phyloP scores from a whole-genome alignment of 1,140 invertebrate species.

The Drosophila ficusphila region DNA sequence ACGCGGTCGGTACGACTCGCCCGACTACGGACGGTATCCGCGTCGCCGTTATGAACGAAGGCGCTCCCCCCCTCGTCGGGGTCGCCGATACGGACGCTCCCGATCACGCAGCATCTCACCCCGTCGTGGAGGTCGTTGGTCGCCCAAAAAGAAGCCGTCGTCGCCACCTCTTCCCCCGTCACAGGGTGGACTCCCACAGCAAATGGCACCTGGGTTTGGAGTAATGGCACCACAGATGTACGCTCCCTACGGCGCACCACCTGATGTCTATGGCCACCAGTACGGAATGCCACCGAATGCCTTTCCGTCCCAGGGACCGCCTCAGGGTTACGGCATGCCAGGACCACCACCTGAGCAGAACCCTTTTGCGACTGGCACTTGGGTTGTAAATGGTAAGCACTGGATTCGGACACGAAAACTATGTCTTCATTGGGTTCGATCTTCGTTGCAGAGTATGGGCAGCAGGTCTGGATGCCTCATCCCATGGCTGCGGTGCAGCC shows the following conservation, averaged over 20 bases:
- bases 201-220: constrained; percentile 40
- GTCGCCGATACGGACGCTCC: constrained; percentile 56
- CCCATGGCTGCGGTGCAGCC: constrained; percentile 38
- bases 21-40: constrained; percentile 68
- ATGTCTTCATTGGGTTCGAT: no score
- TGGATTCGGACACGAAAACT: neutral
- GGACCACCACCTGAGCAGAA: constrained; percentile 52
- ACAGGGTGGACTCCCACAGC: constrained; percentile 17
- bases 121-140: constrained; percentile 64
- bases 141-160: constrained; percentile 73
- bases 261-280: constrained; percentile 67
- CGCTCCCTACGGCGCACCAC: constrained; percentile 41
- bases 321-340: constrained; percentile 56
- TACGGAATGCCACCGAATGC: constrained; percentile 61
- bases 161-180: constrained; percentile 61
- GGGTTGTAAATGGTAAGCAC: constrained; percentile 70
- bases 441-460: constrained; percentile 55
- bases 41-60: constrained; percentile 64
- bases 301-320: constrained; percentile 57
- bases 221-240: constrained; percentile 70
- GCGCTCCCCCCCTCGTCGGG: constrained; percentile 63
- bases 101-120: constrained; percentile 63
- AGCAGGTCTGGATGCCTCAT: constrained; percentile 70
- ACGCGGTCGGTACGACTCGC: constrained; percentile 69
- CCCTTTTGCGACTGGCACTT: constrained; percentile 50